Base-by-base conservation (phyloP, 2,888 invertebrate species). In the Drepanosiphum platanoidis region DNA sequence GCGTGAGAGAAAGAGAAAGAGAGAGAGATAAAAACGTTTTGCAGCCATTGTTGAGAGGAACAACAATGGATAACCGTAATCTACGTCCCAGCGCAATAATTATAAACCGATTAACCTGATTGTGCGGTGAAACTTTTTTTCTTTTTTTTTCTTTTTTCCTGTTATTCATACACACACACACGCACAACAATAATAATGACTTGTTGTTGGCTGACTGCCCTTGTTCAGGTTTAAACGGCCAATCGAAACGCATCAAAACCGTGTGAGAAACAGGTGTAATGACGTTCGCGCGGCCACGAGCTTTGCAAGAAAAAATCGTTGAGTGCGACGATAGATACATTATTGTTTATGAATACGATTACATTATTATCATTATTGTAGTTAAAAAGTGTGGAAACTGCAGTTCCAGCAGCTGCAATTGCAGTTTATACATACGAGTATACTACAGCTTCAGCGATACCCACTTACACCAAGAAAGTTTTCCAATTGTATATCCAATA, bases 101-200 rank as follows among this genome's bases (percentile, higher is more conserved):
- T 84, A 84, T 84, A 84, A 84, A 84, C 84, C 84, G 84, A 84
- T 84, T 84, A 84, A 84, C 84, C 84, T 70, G 75, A 84, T 84
- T 84, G 84, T 77, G 84, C 75, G 84, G 84, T 84, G 84, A 84
- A 84, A 77, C 84, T 84, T 72, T 81, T 52, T 72, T 68, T 70
- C n/a, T 81, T 80, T 71, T 75, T 64, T 64, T 70, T 34, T 46
- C 36, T 70, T 80, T 84, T 84, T 75, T 66, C 75, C 74, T n/a
- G n/a, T n/a, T n/a, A 52, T 5, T 1, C 3, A 52, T 22, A 42
- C 42, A 8, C 42, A 42, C 42, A 42, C 42, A 42, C 42, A 42
- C 42, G 64, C 30, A 46, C 74, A 64, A 83, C 64, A 68, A 83
- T 66, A 79, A 68, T 68, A 70, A 83, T 42, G 83, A 74, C 61